Evolutionary conservation across 2,888 invertebrate genomes (phyloP), one percentile per base, ranked within the genome.

Genomic region (Zhuqinia jingwanae): DNA sequence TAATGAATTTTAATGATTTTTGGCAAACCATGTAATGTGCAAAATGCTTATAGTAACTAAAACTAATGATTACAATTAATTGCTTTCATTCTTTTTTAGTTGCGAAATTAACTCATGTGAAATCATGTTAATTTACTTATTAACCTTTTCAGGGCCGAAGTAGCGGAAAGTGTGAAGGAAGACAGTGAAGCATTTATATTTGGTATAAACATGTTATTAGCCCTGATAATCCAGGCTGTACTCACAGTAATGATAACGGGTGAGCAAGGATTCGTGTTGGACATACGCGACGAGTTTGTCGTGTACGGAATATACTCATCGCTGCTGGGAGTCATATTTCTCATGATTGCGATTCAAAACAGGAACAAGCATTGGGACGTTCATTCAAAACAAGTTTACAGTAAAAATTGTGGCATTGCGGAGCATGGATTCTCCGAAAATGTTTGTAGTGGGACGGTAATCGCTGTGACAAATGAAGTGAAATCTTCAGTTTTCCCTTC

Each of bases 131-230:
- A 10, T 50, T 50, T 50, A n/a, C 50, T 50, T n/a, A 50, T 5
- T 2, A 50, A 50, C n/a, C n/a, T 50, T 50, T 50, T 50, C 13
- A 97, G 97, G 92, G 95, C 96, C 70, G 97, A 97, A 93, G 96
- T 98, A 79, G 98, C 98, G 0, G 95, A 95, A 88, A 94, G 95
- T 88, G 94, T 98, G 81, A 94, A 95, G 82, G 95, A 96, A 91
- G 96, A 97, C 75, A 96, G 96, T 92, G 97, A 96, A 92, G 98
- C 97, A 0, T 93, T 98, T 8, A 95, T 98, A 89, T 98, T 98
- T 92, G 98, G 98, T 1, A 94, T 97, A 89, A 98, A 97, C 92
- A 97, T 96, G 0, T 95, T 97, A 79, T 88, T 96, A 0, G 97
- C 97, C 2, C 94, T 98, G 2, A 92, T 94, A 0, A 92, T 97